A percentile compares a stretch with the other conserved stretches of the same genome.
Evolutionary conservation across 2,113 vertebrate genomes (phyloP).

Genomic region (Epinephelus cyanopodus): DNA sequence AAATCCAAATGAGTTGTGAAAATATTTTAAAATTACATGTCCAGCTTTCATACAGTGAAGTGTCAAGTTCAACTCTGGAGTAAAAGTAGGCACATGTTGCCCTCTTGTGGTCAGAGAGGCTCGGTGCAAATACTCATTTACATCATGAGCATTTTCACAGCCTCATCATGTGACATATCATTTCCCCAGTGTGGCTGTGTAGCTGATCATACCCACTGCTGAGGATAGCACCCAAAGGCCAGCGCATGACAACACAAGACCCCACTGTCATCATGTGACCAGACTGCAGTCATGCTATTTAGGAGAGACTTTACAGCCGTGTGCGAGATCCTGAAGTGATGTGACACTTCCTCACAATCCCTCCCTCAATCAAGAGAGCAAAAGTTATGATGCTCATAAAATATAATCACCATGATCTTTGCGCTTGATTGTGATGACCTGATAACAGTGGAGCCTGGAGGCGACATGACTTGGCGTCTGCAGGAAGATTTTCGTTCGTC

Average conservation of each 20-base stretch:
- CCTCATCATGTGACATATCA: conserved; percentile 43
- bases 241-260: conserved; percentile 63
- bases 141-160: background rate
- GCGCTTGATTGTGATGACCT: background rate
- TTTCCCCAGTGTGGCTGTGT: background rate
- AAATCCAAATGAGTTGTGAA: no score
- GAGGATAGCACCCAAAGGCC: conserved; percentile 3
- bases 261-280: conserved; percentile 41
- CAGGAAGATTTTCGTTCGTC: background rate
- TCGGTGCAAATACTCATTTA: conserved; percentile 5
- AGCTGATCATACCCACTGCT: background rate
- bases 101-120: conserved; percentile 54
- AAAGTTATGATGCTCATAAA: conserved; percentile 12
- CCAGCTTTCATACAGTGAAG: background rate
- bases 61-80: background rate
- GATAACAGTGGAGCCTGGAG: background rate
- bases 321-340: background rate
- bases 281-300: background rate
- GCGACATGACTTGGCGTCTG: background rate
- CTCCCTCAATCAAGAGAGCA: background rate
- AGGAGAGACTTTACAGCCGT: background rate
- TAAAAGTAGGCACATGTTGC: background rate
- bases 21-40: background rate
- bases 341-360: background rate
- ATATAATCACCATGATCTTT: background rate